A percentile compares a stretch with the other conserved stretches of the same genome.
Conservation (phyloP, 2,113 vertebrate species). For the Nibea coibor region DNA sequence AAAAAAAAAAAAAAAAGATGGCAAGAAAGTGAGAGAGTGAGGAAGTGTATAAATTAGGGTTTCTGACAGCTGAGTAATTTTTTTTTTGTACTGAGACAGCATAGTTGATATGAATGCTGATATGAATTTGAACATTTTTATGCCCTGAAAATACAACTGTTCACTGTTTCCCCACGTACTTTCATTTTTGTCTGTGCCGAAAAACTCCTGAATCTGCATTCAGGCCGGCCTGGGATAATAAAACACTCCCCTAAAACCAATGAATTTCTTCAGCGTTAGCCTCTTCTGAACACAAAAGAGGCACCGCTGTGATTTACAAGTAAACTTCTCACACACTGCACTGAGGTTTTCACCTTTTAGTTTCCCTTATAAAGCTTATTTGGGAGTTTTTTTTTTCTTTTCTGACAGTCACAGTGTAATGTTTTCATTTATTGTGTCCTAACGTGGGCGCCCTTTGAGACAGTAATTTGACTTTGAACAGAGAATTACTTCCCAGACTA, state of each 20-base stretch:
- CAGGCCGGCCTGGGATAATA: constrained; percentile 4
- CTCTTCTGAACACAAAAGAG: neutral
- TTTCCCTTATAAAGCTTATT: neutral
- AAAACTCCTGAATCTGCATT: constrained; percentile 25
- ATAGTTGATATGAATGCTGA: constrained; percentile 6
- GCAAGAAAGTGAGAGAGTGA: neutral
- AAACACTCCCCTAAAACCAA: constrained; percentile 31
- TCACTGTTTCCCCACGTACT: constrained; percentile 19
- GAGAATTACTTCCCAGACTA: constrained; percentile 6
- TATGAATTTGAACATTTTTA: constrained; percentile 31
- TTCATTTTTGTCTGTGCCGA: constrained; percentile 24
- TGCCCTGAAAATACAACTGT: constrained; percentile 14
- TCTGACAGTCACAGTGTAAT: neutral
- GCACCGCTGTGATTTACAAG: constrained; percentile 10
- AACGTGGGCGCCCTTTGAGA: constrained; percentile 24
- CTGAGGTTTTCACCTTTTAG: constrained; percentile 5
- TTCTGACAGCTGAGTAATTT: constrained; percentile 29
- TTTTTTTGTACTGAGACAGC: constrained; percentile 6
- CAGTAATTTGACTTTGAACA: constrained; percentile 24
- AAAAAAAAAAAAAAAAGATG: neutral
- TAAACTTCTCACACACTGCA: constrained; percentile 1
- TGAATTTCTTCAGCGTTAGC: constrained; percentile 6
- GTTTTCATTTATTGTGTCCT: constrained; percentile 31
- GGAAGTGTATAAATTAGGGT: constrained; percentile 8
- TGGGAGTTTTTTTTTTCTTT: neutral